Base-by-base conservation (phyloP, 2,888 invertebrate genomes). In the Drosophila greeni region DNA sequence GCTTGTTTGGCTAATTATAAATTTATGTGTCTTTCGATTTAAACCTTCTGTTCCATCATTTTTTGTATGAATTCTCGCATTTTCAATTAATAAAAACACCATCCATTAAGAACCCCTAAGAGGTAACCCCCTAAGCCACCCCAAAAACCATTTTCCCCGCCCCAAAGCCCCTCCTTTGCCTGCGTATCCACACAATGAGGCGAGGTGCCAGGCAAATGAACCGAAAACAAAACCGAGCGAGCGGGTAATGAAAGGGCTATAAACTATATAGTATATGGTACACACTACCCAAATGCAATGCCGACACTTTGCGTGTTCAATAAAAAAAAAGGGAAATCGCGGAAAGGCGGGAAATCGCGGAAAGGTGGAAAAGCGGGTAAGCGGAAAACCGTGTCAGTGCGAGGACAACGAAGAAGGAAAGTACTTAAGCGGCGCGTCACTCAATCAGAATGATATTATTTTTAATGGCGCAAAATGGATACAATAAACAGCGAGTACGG, bases 401-500 rank as follows among this genome's bases (percentile, higher is more conserved):
- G 75, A 75, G 77, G 70, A 75, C 70, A 74, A 76, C 62, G 66
- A 66, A 72, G 57, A 72, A 72, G 62, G 78, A 82, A 76, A 83
- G 81, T 83, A 82, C 83, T 84, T 79, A 84, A 82, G 67, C 82
- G 82, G 74, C 81, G 83, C 81, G 81, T 78, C 81, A 80, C 78
- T 84, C 82, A 82, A 82, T 84, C 85, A 84, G 70, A 84, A 78
- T 74, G 81, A 83, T 83, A 82, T 84, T 82, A 82, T 77, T 84
- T 82, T 81, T 83, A 84, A 84, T 82, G 85, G 85, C 66, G 71
- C 54, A 64, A 77, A 80, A 81, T 60, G 72, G 66, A 72, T 67
- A 69, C 66, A 67, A 74, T 76, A 76, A 81, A 71, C 70, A 74
- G 75, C 73, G 54, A 57, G 59, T 48, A 59, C 62, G 55, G 43